Evolutionary conservation across 2,113 vertebrate genomes (phyloP), one percentile per base, ranked within the genome.

Genomic region (Meriones unguiculatus): DNA sequence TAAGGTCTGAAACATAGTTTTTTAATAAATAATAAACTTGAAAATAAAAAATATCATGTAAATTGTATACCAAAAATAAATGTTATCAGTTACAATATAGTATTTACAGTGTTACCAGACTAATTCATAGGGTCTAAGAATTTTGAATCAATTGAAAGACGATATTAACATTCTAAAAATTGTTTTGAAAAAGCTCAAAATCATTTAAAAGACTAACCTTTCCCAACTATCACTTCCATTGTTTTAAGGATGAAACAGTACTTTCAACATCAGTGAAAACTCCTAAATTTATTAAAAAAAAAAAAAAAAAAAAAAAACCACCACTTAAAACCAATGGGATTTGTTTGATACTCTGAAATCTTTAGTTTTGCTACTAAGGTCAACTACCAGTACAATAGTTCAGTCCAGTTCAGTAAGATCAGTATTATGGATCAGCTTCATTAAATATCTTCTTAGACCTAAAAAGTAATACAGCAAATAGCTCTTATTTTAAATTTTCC

Each of bases 191-290:
- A 94, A 70, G 4, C 2, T 81, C 64, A 67, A 76, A 93, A 90
- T 80, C 32, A 77, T 81, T 90, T 92, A 89, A 80, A 93, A 91
- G 50, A 90, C 12, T 4, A 94, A 87, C 2, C 10, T 93, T 89
- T 75, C 7, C 32, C 69, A 96, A 72, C 8, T 91, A 73, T 64
- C 76, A 78, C 3, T 81, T 87, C 73, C 4, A 90, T 76, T 95
- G 94, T 59, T 96, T 91, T 17, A 96, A 91, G 35, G 15, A 41
- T 85, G 30, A 92, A 94, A 52, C 22, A 85, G 14, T 88, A 76
- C 30, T 84, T 93, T 93, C 41, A 93, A 38, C 25, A 93, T 88
- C 76, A 95, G 70, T 87, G 13, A 90, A 35, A 95, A 96, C 25
- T 92, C 13, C 57, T 50, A 77, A 92, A 95, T 78, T 54, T 64